phyloP scores from a whole-genome alignment of 2,113 vertebrate genomes.

The Loxodonta africana region DNA sequence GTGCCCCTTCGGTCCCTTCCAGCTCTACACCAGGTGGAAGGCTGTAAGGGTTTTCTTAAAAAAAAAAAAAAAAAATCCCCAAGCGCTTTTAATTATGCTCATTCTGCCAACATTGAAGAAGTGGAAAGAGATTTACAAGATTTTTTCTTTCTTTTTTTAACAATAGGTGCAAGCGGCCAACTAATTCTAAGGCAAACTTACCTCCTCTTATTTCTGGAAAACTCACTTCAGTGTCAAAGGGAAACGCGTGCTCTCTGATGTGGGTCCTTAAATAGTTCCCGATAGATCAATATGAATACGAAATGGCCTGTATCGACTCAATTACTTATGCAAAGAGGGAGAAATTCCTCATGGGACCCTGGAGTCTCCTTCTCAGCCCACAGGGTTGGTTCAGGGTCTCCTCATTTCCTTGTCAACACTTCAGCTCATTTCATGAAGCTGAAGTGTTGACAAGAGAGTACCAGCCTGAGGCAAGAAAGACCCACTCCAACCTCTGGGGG shows the following conservation, averaged over 20 bases:
- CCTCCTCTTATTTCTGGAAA: not conserved
- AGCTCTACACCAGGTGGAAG: conserved; percentile 1
- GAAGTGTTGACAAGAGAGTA: not conserved
- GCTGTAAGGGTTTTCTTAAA: not conserved
- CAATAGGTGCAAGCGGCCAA: not conserved
- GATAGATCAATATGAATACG: not conserved
- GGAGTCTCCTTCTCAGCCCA: not conserved
- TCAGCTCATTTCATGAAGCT: not conserved
- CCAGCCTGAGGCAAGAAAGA: not conserved
- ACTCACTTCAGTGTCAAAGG: not conserved
- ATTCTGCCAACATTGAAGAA: not conserved
- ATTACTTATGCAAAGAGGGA: not conserved
- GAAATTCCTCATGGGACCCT: not conserved
- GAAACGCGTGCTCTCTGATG: not conserved
- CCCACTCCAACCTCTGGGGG: not conserved
- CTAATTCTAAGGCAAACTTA: not conserved
- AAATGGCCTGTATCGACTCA: rapidly evolving
- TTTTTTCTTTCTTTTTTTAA: not conserved
- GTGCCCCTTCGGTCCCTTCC: conserved; percentile 59
- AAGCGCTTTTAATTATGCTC: not conserved
- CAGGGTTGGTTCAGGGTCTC: not conserved
- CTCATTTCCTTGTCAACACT: not conserved
- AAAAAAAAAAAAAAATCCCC: not conserved
- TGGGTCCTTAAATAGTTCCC: not conserved
- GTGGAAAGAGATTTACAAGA: not conserved